Percentiles rank a stretch among this genome's conserved stretches.
These are phyloP conservation scores for Papilio polytes DNA, from an alignment of 1,140 invertebrate genomes.

Conservation along the genomic window DNA sequence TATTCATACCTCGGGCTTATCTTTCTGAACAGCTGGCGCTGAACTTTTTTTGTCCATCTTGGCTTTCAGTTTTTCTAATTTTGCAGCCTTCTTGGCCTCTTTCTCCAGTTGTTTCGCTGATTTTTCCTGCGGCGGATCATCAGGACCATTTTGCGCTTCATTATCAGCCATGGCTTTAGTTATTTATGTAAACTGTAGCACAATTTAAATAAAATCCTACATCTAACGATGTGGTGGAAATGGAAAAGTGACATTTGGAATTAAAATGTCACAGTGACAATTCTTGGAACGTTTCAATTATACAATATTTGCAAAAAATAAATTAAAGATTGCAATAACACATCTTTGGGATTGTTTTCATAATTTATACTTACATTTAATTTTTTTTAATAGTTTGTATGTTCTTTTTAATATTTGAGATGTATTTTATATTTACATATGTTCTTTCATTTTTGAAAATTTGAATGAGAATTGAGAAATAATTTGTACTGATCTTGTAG, in stretches of 20 bases:
- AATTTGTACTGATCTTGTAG: too few relatives aligned
- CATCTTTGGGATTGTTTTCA: neutral
- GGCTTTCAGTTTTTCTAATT: slow-evolving; percentile 95
- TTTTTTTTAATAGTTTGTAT: too few relatives aligned
- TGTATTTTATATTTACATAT: too few relatives aligned
- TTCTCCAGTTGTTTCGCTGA: slow-evolving; percentile 95
- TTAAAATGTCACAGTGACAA: slow-evolving; percentile 27
- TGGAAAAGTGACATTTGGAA: slow-evolving; percentile 28
- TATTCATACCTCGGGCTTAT: slow-evolving; percentile 86
- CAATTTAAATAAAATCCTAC: slow-evolving; percentile 27
- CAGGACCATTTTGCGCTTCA: slow-evolving; percentile 61
- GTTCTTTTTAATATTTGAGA: too few relatives aligned
- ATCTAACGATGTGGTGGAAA: slow-evolving; percentile 30
- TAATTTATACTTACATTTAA: too few relatives aligned
- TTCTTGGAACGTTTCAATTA: neutral
- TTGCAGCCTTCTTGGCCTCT: slow-evolving; percentile 94
- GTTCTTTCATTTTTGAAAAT: too few relatives aligned
- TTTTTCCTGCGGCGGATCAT: slow-evolving; percentile 86
- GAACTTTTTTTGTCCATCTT: slow-evolving; percentile 93
- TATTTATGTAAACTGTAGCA: slow-evolving; percentile 39
- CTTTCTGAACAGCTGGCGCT: slow-evolving; percentile 83
- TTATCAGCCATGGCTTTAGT: slow-evolving; percentile 71
- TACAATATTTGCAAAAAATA: neutral
- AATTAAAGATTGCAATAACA: neutral
- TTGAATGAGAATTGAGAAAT: too few relatives aligned